Base-by-base conservation (phyloP, 2,113 vertebrate genomes). In the Cebus imitator region DNA sequence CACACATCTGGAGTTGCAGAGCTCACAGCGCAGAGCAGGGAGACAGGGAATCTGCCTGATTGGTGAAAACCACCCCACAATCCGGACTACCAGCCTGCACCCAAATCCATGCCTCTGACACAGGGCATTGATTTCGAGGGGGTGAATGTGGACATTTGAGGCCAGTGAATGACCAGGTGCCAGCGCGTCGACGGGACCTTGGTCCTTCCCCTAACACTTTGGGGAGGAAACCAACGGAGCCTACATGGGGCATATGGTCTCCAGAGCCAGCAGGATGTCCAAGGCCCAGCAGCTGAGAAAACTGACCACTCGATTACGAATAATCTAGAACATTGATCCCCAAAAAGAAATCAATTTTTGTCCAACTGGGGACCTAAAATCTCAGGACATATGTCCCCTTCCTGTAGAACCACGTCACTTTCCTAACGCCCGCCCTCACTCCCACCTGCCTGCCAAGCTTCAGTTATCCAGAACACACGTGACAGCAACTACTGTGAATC, bases 401-500 rank as follows among this genome's bases (percentile, higher is more conserved):
- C 61, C 57, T 37, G 32, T 37, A 92, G 84, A 66, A 4, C 40
- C 30, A 10, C 0, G 12, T 27, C 73, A 40, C 68, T 30, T 45
- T 40, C 37, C 66, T 5, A 3, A 48, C 0, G 0, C 57, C 10
- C 52, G 0, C 27, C 48, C 18, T 27, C 55, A 30, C 25, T 8
- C 8, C 55, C 25, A 4, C 4, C 45, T 14, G 58, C 87, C 58
- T 1, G 16, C 50, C 1, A 16, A 70, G n/a, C 37, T 1, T 2
- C 91, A 32, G 40, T 4, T 27, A 18, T 12, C 91, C 14, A 5
- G 66, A 13, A 11, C 76, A 20, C 48, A 13, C 5, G 2, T 1
- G 4, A 2, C 64, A 5, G 13, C 21, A 5, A 2, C 40, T 5
- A 0, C 0, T 0, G 2, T 4, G 2, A 9, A 1, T 3, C n/a